Evolutionary conservation across 1,140 invertebrate species (phyloP), one percentile per base, ranked within the genome.

Genomic region (Armadillidium nasatum): DNA sequence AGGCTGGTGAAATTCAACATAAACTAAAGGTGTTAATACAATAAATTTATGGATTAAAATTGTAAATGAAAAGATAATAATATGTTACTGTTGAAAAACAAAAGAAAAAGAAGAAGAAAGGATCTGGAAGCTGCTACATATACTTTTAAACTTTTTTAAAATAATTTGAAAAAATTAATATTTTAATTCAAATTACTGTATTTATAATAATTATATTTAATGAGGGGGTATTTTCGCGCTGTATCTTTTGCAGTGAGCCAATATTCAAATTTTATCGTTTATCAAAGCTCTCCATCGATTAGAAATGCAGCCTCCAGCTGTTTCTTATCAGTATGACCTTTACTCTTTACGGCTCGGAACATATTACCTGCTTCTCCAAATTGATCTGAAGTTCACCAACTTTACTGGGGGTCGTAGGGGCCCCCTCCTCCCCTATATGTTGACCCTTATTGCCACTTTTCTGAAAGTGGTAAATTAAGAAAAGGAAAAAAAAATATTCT

Each of bases 311-410:
- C 50, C 50, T 60, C 50, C 50, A 60, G 50, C 19, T 13, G 50
- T 15, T 60, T 60, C 1, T 4, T 60, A 60, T 60, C 19, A 33
- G 33, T 33, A 33, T 33, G 33, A 33, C 33, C 33, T 33, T 33
- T 33, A 1, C 33, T 33, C 33, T 33, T 33, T 33, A 6, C 33
- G 33, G 33, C 33, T 33, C 33, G 1, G 2, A 33, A 33, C 33
- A 33, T 33, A 19, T 60, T 60, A 60, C 50, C 50, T 60, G 50
- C 50, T 60, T 60, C 50, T 60, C 50, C 50, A 60, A 19, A 60
- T 60, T 60, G 50, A 15, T 60, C 19, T 60, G 50, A 13, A 60
- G 50, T 60, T 60, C 50, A 60, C 50, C 50, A 13, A 60, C 50
- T 60, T 60, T 60, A 19, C 19, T 60, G 1, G 50, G 50, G 50